Conservation (phyloP, 2,113 vertebrate genomes). For the Pterocles gutturalis region DNA sequence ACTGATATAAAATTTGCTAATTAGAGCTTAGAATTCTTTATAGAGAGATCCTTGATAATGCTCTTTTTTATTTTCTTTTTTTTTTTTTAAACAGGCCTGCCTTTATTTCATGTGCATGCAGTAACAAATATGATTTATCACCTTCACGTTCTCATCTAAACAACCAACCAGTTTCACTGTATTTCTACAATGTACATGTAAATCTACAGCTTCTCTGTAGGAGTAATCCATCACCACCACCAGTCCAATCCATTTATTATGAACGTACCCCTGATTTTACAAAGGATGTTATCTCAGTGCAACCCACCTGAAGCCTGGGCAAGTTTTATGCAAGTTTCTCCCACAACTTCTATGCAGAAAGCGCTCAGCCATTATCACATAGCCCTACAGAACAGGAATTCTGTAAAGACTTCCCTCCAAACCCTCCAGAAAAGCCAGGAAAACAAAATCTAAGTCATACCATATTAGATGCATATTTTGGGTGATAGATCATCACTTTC, state of each 20-base stretch:
- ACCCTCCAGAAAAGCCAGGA: not conserved
- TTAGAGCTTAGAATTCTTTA: not conserved
- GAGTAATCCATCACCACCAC: not conserved
- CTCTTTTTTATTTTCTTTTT: not conserved
- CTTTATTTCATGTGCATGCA: not conserved
- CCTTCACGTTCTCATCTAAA: not conserved
- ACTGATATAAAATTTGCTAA: not conserved
- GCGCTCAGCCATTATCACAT: not conserved
- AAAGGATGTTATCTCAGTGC: not conserved
- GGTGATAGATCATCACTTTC: not conserved
- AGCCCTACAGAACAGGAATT: not conserved
- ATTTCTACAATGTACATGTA: too few relatives aligned
- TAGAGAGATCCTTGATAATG: not conserved
- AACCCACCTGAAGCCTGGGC: not conserved
- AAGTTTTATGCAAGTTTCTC: not conserved
- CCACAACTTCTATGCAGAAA: not conserved
- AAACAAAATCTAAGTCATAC: not conserved
- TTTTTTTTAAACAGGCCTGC: not conserved
- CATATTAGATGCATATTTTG: not conserved
- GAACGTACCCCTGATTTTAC: not conserved
- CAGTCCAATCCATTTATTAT: accelerated
- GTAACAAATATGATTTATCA: not conserved
- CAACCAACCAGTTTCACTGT: too few relatives aligned
- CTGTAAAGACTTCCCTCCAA: not conserved
- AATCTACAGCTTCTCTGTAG: too few relatives aligned